Evolutionary conservation across 1,140 invertebrate species (phyloP).

Genomic region (Oreohelix idahoensis): DNA sequence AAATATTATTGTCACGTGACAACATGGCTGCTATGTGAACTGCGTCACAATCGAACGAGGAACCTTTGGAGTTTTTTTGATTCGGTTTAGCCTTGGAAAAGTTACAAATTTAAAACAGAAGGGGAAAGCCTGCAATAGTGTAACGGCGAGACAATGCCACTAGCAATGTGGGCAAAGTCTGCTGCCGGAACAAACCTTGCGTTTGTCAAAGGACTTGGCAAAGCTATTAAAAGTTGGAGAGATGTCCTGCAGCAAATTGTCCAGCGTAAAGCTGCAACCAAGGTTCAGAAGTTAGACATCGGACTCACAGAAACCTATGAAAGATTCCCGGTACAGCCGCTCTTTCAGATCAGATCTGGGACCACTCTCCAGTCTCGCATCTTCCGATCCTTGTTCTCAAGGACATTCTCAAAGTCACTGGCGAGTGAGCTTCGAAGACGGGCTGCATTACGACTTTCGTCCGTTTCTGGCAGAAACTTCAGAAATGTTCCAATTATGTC

Average conservation of each 20-base stretch:
- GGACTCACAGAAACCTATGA: not conserved
- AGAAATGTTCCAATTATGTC: constrained; percentile 31
- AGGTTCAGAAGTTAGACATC: not conserved
- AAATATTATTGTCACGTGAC: constrained; percentile 13
- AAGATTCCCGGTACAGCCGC: constrained; percentile 1
- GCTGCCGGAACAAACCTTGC: constrained; percentile 20
- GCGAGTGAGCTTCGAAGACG: constrained; percentile 32
- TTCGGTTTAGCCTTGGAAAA: not conserved
- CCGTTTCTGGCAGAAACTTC: not conserved
- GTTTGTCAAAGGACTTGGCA: constrained; percentile 26
- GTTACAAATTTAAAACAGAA: not conserved
- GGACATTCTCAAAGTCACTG: constrained; percentile 11
- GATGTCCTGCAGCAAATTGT: constrained; percentile 15
- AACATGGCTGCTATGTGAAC: not conserved
- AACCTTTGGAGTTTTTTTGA: not conserved
- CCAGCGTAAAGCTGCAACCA: not conserved
- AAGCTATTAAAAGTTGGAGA: constrained; percentile 20
- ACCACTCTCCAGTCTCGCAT: constrained; percentile 12
- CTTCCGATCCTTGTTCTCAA: constrained; percentile 22
- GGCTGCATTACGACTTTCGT: constrained; percentile 6
- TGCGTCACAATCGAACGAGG: not conserved
- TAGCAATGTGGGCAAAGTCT: constrained; percentile 19
- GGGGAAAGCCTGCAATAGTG: not conserved
- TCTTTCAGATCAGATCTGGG: not conserved
- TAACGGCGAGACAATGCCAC: not conserved